phyloP scores from a whole-genome alignment of 2,888 invertebrate genomes.

The Leptarthrus brevirostris region DNA sequence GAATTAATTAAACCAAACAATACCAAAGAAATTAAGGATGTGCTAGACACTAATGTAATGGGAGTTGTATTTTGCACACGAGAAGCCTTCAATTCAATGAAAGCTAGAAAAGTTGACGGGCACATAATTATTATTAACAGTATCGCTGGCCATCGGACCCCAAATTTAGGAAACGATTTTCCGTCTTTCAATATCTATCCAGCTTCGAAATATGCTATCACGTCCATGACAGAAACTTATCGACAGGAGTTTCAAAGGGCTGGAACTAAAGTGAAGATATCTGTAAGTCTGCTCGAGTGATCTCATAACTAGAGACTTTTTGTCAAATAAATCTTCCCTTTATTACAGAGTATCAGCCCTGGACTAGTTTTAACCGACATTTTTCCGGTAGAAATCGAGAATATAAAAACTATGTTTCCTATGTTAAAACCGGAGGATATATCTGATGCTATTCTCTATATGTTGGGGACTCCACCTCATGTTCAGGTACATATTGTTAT shows the following conservation, averaged over 20 bases:
- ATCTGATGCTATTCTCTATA: conserved; percentile 64
- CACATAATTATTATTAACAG: conserved; percentile 68
- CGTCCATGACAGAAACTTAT: conserved; percentile 63
- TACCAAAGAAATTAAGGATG: neutral
- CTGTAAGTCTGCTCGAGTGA: conserved; percentile 60
- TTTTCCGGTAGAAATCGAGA: conserved; percentile 56
- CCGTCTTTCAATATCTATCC: conserved; percentile 61
- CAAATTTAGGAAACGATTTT: conserved; percentile 40
- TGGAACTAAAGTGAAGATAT: conserved; percentile 63
- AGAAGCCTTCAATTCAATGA: conserved; percentile 69
- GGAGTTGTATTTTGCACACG: conserved; percentile 66
- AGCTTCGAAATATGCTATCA: conserved; percentile 63
- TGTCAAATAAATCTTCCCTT: neutral
- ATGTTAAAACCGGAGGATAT: conserved; percentile 64
- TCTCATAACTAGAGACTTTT: neutral
- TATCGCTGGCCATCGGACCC: conserved; percentile 58
- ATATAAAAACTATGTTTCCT: conserved; percentile 56
- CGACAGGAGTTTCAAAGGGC: conserved; percentile 63
- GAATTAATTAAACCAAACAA: conserved; percentile 37
- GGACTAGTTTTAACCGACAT: conserved; percentile 65
- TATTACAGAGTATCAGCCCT: conserved; percentile 62
- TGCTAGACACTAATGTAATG: conserved; percentile 66
- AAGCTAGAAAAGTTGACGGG: conserved; percentile 63
- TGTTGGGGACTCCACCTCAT: conserved; percentile 62
- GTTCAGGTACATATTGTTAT: conserved; percentile 56